phyloP scores from a whole-genome alignment of 2,113 vertebrate species.

The Dissostichus mawsoni region DNA sequence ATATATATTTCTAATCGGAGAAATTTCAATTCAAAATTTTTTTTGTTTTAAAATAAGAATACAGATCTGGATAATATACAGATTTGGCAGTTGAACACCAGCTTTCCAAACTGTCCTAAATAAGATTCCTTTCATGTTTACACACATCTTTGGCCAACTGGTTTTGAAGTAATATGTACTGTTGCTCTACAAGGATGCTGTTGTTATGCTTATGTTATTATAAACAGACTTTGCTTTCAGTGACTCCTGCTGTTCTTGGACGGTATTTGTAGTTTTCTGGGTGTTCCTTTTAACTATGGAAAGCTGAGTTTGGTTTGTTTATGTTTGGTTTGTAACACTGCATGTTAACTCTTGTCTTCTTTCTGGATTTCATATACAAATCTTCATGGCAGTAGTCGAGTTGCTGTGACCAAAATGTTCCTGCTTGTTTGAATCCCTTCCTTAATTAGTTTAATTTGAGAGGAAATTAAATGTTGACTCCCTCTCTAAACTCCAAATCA shows the following conservation, averaged over 20 bases:
- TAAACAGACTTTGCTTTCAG: slow-evolving; percentile 9
- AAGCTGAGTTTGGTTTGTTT: not conserved
- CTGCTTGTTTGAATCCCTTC: not conserved
- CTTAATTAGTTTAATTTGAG: slow-evolving; percentile 1
- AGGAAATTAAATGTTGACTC: not conserved
- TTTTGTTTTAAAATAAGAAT: not conserved
- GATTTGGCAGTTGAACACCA: not conserved
- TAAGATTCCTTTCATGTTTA: not conserved
- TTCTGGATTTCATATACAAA: not conserved
- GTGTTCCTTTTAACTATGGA: not conserved
- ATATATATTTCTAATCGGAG: not conserved
- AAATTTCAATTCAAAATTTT: not conserved
- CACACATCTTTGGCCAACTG: not conserved
- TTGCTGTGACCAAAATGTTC: not conserved
- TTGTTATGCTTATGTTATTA: not conserved
- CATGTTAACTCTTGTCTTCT: not conserved
- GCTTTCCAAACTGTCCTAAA: not conserved
- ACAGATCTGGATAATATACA: not conserved
- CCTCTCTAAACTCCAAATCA: not conserved
- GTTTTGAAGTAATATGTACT: not conserved
- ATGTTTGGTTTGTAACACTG: not conserved
- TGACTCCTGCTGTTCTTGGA: slow-evolving; percentile 38
- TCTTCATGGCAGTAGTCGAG: not conserved
- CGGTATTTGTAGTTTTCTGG: not conserved
- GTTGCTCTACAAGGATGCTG: not conserved